phyloP scores from a whole-genome alignment of 2,888 invertebrate genomes.

The Trachelus iudaicus region DNA sequence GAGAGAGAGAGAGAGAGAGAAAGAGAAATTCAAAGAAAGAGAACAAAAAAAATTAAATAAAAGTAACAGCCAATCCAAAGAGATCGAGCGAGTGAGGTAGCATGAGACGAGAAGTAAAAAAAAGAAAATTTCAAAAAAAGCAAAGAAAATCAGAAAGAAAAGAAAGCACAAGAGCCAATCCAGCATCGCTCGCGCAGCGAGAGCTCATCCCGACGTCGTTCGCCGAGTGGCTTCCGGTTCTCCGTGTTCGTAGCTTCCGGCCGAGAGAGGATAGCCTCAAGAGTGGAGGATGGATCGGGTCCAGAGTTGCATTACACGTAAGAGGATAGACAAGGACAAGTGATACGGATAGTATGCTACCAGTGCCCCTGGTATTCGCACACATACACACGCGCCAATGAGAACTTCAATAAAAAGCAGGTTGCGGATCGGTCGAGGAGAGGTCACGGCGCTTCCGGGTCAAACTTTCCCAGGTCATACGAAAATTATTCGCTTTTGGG shows the following conservation, averaged over 20 bases:
- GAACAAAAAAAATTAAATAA: not conserved
- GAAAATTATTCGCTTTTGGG: constrained; percentile 36
- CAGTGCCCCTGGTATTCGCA: not conserved
- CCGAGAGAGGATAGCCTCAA: not conserved
- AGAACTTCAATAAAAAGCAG: not conserved
- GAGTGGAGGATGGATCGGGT: not conserved
- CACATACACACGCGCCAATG: no score
- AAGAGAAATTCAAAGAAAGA: no score
- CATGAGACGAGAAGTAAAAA: not conserved
- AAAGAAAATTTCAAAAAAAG: no score
- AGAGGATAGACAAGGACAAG: not conserved
- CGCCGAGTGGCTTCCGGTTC: not conserved
- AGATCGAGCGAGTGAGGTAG: not conserved
- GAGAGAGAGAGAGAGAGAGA: no score
- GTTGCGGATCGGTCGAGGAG: not conserved
- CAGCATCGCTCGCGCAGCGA: not conserved
- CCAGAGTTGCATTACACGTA: not conserved
- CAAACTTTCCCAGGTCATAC: constrained; percentile 9
- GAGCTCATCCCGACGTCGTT: not conserved
- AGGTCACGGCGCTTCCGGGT: not conserved
- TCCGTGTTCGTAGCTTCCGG: not conserved
- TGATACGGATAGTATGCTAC: not conserved
- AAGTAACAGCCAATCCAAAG: not conserved
- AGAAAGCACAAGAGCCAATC: not conserved
- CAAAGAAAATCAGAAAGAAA: not conserved